Base-by-base conservation (phyloP, 1,140 invertebrate species). In the Rhopalosiphum padi region DNA sequence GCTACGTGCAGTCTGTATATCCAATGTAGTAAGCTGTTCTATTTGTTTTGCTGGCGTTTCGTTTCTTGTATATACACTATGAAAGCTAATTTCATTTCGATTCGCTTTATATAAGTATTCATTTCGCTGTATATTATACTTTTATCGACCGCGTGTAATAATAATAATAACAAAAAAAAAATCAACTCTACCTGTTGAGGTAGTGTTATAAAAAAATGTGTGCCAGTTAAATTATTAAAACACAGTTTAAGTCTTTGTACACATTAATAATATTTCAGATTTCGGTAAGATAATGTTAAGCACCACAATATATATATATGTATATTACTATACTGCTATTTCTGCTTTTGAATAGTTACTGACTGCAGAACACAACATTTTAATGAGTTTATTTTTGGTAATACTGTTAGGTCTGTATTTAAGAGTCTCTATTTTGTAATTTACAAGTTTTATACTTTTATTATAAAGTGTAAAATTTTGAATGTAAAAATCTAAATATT, bases 21-120 rank as follows among this genome's bases (percentile, higher is more conserved):
- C 86, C 46, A 46, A n/a, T 88, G 25, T 89, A 89, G 25, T 89
- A 89, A 89, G 35, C 46, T 23, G 35, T 51, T 53, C 46, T 46
- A 51, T 88, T 89, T 89, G 87, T 89, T 53, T n/a, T 88, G 18
- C 46, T 35, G 18, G n/a, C 51, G 51, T 55, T 51, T 51, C 87
- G 87, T 51, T 88, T 46, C 48, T 53, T 8, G 25, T 11, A n/a
- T 35, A 41, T 15, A 85, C 30, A 22, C 86, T 48, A 87, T 46
- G 30, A 87, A 46, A 87, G 37, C 6, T 25, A 46, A 87, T 87
- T 87, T 46, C 25, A 41, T 48, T 46, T 87, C 43, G 1, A 48
- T 46, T 88, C 23, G 15, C 30, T 48, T 46, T 88, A 30, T 85
- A 82, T 8, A 83, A 7, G 83, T 35, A 68, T 68, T 68, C 30